Evolutionary conservation across 92 coral and sea anemone genomes (phyloP), one percentile per base, ranked within the genome.

Genomic region (Heteractis magnifica): DNA sequence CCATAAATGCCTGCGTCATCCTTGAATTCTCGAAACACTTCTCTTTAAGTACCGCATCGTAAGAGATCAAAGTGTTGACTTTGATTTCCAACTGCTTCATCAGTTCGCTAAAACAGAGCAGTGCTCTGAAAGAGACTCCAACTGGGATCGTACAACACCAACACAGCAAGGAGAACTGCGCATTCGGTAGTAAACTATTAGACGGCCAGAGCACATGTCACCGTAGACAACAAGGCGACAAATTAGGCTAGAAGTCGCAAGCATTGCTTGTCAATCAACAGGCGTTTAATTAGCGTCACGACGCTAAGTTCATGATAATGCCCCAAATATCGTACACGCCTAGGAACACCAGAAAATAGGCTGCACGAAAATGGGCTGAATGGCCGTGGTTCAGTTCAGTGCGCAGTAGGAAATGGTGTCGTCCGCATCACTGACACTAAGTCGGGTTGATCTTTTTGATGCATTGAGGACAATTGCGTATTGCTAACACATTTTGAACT

Each of bases 181-280:
- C 73, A 26, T 20, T 68, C 10, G 15, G 23, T 68, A 20, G 73
- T 68, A 68, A 23, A 68, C 73, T 68, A 48, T 21, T 13, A 23
- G 73, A 20, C 13, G 16, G 23, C 9, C 73, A 21, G 20, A 68
- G 48, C 73, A 68, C 73, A 26, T 68, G 73, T 68, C 49, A 68
- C 11, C 16, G 20, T 48, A 68, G 73, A 68, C 73, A 68, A 68
- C 49, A 26, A 68, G 73, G 73, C 73, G 73, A 20, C 73, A n/a
- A 68, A 68, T 68, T 8, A 68, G 72, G 72, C 34, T 65, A 65
- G 10, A 65, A 65, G 73, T 26, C 9, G 49, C 6, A 68, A 14
- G 70, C 23, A 3, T 62, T 62, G 73, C 14, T 21, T 68, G 73
- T 68, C 49, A 68, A 68, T 68, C 48, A 68, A 68, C 26, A 34